These are phyloP conservation scores for Rhamnusium bicolor DNA, from an alignment of 2,888 invertebrate genomes.

Conservation along the genomic window DNA sequence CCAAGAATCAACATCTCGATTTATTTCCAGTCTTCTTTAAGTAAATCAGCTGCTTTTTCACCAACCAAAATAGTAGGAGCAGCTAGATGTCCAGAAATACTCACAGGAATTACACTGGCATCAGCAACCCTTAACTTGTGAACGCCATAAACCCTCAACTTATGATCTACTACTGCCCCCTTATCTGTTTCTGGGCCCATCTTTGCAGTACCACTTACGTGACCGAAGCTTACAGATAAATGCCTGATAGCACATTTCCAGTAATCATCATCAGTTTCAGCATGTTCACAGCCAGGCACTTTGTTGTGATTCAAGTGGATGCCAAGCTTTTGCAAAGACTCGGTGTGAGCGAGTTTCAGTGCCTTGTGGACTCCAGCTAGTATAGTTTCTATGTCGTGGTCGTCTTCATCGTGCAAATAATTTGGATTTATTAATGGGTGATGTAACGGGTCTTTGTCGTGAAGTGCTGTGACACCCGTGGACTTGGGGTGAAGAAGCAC, in stretches of 20 bases:
- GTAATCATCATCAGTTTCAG: constrained; percentile 77
- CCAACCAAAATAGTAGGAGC: constrained; percentile 82
- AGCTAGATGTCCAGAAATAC: constrained; percentile 79
- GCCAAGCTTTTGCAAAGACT: constrained; percentile 76
- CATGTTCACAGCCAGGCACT: constrained; percentile 72
- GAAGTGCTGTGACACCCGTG: constrained; percentile 80
- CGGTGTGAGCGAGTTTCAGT: constrained; percentile 75
- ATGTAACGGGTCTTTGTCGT: constrained; percentile 81
- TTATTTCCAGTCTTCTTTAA: constrained; percentile 71
- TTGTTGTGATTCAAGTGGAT: constrained; percentile 66
- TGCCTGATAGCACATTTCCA: constrained; percentile 76
- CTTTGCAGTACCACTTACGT: constrained; percentile 75
- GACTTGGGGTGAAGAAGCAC: constrained; percentile 85
- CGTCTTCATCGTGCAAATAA: constrained; percentile 78
- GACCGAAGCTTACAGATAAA: constrained; percentile 55
- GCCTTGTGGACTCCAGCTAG: constrained; percentile 75
- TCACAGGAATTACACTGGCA: constrained; percentile 78
- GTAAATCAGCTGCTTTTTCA: constrained; percentile 80
- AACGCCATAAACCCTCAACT: constrained; percentile 77
- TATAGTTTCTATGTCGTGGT: constrained; percentile 76
- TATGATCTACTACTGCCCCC: constrained; percentile 77
- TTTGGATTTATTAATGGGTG: constrained; percentile 86
- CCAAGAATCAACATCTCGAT: background rate
- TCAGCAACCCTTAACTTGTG: constrained; percentile 77
- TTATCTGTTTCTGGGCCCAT: constrained; percentile 80